Evolutionary conservation across 53 echinoderm and acorn worm genomes (phyloP), one percentile per base, ranked within the genome.

Genomic region (Holothuria leucospilota): DNA sequence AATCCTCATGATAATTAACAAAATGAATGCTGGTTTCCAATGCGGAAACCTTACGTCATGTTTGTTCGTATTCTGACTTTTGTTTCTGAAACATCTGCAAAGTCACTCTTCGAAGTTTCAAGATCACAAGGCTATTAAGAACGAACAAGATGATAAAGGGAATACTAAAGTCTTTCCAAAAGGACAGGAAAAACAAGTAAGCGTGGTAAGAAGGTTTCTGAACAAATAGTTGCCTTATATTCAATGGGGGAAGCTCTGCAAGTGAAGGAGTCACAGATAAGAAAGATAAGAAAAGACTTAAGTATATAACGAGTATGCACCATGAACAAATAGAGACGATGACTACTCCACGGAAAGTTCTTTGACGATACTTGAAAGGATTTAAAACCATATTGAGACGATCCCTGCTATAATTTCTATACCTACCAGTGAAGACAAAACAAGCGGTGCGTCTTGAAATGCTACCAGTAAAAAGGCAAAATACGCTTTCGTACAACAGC

Each of bases 71-170:
- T 60, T 60, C n/a, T n/a, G n/a, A n/a, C n/a, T n/a, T n/a, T 61
- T 61, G 62, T 61, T n/a, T n/a, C 18, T 61, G 62, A n/a, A 61
- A 61, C 62, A 20, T 61, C n/a, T 61, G 18, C 62, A 20, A 18
- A 20, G 62, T 61, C n/a, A n/a, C 62, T n/a, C n/a, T 61, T 18
- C n/a, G n/a, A 61, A 61, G 62, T n/a, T 61, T 61, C 62, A 61
- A 18, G 18, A 61, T 61, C 18, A 61, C 62, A 61, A 18, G 18
- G 18, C 62, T n/a, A 61, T 61, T 61, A 61, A 61, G 62, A 61
- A n/a, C n/a, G n/a, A n/a, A n/a, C n/a, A n/a, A n/a, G n/a, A n/a
- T n/a, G n/a, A n/a, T n/a, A n/a, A 61, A 61, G 18, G 62, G 62
- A 61, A 61, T 61, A 20, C 18, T n/a, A n/a, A 61, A 61, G 62